These are phyloP conservation scores for Cistogaster globosa DNA, from an alignment of 2,888 invertebrate species.

Conservation along the genomic window DNA sequence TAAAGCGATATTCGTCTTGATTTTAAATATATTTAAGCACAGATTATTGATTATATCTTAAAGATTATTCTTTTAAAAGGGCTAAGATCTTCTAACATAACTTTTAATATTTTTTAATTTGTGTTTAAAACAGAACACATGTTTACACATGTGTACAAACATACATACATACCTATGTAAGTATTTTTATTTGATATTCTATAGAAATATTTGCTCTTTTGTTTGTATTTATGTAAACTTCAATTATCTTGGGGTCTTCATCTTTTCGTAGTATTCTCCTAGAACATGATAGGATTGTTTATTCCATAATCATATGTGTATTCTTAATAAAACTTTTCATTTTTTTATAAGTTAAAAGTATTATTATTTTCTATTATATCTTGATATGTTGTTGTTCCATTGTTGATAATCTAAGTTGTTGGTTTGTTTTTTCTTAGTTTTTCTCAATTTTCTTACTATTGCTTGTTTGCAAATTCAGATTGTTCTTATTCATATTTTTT, in stretches of 20 bases:
- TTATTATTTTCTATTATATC: conserved; percentile 13
- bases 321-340: not conserved
- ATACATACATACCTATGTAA: not conserved
- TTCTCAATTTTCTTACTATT: conserved; percentile 66
- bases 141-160: too few species aligned
- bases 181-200: not conserved
- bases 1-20: too few species aligned
- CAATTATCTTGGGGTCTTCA: conserved; percentile 43
- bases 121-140: too few species aligned
- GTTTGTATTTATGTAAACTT: conserved; percentile 1
- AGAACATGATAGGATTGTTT: not conserved
- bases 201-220: conserved; percentile 1
- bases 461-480: conserved; percentile 60
- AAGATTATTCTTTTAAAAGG: too few species aligned
- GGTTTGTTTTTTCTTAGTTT: conserved; percentile 54
- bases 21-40: too few species aligned
- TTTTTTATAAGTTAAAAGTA: conserved; percentile 8
- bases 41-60: too few species aligned
- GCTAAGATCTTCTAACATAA: too few species aligned
- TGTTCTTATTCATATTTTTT: conserved; percentile 51
- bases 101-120: too few species aligned
- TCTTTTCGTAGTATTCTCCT: conserved; percentile 53
- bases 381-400: conserved; percentile 16
- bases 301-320: not conserved
- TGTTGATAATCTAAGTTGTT: conserved; percentile 2